A percentile compares a stretch with the other conserved stretches of the same genome.
These are phyloP conservation scores for Lepidothrix coronata DNA, from an alignment of 2,113 vertebrate genomes.

Conservation along the genomic window DNA sequence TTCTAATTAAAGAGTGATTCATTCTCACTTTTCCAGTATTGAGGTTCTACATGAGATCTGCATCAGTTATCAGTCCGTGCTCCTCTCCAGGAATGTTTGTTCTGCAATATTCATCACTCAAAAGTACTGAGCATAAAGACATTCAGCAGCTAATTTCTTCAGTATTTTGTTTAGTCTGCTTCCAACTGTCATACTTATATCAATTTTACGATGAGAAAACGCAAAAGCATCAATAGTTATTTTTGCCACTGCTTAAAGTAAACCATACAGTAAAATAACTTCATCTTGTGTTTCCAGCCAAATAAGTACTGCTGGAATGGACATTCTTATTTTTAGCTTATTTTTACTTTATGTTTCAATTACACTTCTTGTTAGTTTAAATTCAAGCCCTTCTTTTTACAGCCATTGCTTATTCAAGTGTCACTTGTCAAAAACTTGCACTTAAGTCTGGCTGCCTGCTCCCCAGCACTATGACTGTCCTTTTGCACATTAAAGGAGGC, in stretches of 20 bases:
- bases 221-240: not conserved
- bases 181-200: not conserved
- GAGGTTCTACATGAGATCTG: not conserved
- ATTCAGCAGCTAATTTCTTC: not conserved
- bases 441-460: not conserved
- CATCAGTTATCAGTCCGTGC: not conserved
- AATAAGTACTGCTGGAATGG: not conserved
- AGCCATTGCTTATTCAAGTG: not conserved
- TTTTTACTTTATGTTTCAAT: not conserved
- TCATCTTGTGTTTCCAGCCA: not conserved
- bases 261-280: not conserved
- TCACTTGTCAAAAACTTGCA: not conserved
- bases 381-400: not conserved
- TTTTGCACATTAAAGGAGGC: not conserved
- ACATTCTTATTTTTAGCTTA: not conserved
- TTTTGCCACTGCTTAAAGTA: not conserved
- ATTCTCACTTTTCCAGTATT: not conserved
- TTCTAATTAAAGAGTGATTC: not conserved
- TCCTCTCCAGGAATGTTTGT: not conserved
- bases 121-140: not conserved
- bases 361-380: not conserved
- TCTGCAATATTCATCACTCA: not conserved
- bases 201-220: not conserved
- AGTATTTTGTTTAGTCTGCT: not conserved
- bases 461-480: not conserved